phyloP scores from a whole-genome alignment of 2,888 invertebrate genomes.

The Entomobrya multifasciata region DNA sequence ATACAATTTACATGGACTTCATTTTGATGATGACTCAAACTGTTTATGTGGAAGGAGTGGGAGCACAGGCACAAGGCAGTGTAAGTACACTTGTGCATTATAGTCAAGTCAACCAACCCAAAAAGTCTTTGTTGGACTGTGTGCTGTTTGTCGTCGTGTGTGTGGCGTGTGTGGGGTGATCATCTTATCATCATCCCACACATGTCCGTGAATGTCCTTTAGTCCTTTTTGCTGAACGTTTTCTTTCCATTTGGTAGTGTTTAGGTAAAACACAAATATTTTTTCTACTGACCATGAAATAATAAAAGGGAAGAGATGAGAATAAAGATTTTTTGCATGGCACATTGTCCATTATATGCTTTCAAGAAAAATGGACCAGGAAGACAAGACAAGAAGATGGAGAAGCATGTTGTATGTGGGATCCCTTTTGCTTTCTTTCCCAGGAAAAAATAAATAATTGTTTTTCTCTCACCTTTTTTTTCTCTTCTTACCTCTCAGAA shows the following conservation, averaged over 20 bases:
- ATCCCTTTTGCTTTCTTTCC: background rate
- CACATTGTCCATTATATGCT: too few relatives aligned
- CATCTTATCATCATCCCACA: conserved; percentile 1
- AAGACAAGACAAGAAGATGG: too few relatives aligned
- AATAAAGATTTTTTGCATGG: background rate
- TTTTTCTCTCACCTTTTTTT: conserved; percentile 30
- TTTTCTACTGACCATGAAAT: background rate
- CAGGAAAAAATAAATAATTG: conserved; percentile 24
- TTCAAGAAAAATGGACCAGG: too few relatives aligned
- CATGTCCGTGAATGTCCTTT: too few relatives aligned
- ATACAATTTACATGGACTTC: too few relatives aligned
- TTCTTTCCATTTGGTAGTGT: too few relatives aligned
- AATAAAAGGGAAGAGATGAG: background rate
- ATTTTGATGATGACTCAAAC: too few relatives aligned
- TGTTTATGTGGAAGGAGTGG: background rate
- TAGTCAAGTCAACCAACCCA: too few relatives aligned
- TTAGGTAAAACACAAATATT: conserved; percentile 8
- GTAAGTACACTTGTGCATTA: conserved; percentile 9
- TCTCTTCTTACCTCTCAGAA: background rate
- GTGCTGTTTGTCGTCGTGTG: too few relatives aligned
- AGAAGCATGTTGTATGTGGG: too few relatives aligned
- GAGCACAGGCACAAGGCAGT: background rate
- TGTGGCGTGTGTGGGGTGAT: background rate
- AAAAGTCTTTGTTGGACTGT: too few relatives aligned
- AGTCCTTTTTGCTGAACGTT: too few relatives aligned